These are phyloP conservation scores for Alviniconcha marisindica DNA, from an alignment of 1,140 invertebrate species.

Conservation along the genomic window DNA sequence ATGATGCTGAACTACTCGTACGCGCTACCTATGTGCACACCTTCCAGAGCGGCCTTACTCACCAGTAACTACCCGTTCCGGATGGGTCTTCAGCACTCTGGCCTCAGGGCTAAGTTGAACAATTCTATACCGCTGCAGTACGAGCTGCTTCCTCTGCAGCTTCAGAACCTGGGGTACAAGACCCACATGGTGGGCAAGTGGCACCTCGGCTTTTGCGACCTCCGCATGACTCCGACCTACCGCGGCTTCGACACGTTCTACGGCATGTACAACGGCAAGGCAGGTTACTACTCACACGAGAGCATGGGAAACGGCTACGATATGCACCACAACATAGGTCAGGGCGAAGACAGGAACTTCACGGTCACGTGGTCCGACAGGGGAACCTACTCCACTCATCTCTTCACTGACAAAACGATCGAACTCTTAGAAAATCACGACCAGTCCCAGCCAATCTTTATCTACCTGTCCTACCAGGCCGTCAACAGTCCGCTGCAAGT, in stretches of 20 bases:
- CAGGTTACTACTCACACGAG: slow-evolving; percentile 51
- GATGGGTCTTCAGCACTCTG: slow-evolving; percentile 7
- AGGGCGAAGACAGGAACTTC: background rate
- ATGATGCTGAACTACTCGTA: slow-evolving; percentile 69
- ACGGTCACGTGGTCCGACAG: background rate
- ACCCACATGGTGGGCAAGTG: slow-evolving; percentile 75
- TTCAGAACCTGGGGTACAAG: slow-evolving; percentile 66
- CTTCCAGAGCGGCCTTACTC: slow-evolving; percentile 31
- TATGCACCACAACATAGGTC: slow-evolving; percentile 45
- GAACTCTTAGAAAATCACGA: background rate
- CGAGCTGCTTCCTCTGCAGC: slow-evolving; percentile 66
- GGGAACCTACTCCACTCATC: background rate
- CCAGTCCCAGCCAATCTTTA: slow-evolving; percentile 46
- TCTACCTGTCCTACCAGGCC: slow-evolving; percentile 58
- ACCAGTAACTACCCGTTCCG: slow-evolving; percentile 25
- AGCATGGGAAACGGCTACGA: slow-evolving; percentile 55
- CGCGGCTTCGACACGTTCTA: slow-evolving; percentile 73
- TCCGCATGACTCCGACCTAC: slow-evolving; percentile 66
- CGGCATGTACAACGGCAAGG: slow-evolving; percentile 61
- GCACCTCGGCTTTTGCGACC: slow-evolving; percentile 75
- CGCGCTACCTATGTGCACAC: slow-evolving; percentile 65
- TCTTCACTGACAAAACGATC: background rate
- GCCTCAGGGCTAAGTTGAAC: background rate
- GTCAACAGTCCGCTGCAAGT: slow-evolving; percentile 63
- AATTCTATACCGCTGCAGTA: slow-evolving; percentile 63